Evolutionary conservation across 2,888 invertebrate genomes (phyloP).

Genomic region (Melinaea menophilus): DNA sequence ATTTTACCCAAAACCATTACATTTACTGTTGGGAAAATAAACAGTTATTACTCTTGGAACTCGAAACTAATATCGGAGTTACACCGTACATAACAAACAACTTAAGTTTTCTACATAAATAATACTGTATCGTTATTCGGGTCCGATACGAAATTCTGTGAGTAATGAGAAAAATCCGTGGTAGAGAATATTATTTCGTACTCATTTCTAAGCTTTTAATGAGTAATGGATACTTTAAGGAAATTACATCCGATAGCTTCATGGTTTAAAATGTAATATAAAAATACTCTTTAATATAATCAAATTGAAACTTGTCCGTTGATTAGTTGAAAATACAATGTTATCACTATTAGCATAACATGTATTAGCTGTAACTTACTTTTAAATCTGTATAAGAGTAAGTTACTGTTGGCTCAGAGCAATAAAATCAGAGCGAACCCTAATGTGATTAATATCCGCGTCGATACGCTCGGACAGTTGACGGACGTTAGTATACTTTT

Average conservation of each 20-base stretch:
- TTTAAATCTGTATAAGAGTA: background rate
- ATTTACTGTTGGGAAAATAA: slow-evolving; percentile 4
- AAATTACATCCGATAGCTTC: too few relatives aligned
- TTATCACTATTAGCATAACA: too few relatives aligned
- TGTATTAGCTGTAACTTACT: too few relatives aligned
- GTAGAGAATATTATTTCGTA: slow-evolving; percentile 6
- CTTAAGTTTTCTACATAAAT: slow-evolving; percentile 48
- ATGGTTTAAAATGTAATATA: too few relatives aligned
- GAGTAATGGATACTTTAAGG: too few relatives aligned
- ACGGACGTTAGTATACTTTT: slow-evolving; percentile 32
- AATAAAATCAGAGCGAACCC: slow-evolving; percentile 25
- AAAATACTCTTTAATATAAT: too few relatives aligned
- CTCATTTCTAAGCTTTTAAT: background rate
- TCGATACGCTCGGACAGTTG: slow-evolving; percentile 36
- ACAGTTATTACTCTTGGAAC: slow-evolving; percentile 37
- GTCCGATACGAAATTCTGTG: slow-evolving; percentile 33
- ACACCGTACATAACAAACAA: slow-evolving; percentile 55
- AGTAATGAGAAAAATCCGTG: slow-evolving; percentile 23
- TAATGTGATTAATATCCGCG: slow-evolving; percentile 36
- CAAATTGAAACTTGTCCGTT: too few relatives aligned
- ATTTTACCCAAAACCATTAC: slow-evolving; percentile 3
- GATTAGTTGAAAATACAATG: too few relatives aligned
- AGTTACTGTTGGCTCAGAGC: slow-evolving; percentile 21
- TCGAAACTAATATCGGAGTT: slow-evolving; percentile 49
- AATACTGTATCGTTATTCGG: slow-evolving; percentile 40